phyloP scores from a whole-genome alignment of 1,140 invertebrate species.

The Agrilus planipennis region DNA sequence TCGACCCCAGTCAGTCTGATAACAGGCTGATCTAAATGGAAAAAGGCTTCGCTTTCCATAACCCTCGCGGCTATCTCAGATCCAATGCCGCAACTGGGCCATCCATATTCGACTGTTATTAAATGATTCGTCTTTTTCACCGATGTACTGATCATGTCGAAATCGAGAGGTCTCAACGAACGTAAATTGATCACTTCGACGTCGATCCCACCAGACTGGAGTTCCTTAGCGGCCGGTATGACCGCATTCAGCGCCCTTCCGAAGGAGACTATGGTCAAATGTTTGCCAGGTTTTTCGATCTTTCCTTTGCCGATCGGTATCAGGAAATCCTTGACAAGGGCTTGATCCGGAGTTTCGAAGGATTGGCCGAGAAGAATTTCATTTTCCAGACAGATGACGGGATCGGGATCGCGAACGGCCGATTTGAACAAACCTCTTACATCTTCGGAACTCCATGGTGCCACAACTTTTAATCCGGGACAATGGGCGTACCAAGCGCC shows the following conservation, averaged over 20 bases:
- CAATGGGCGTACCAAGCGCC: slow-evolving; percentile 57
- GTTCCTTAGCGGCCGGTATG: slow-evolving; percentile 52
- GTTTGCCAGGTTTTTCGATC: slow-evolving; percentile 53
- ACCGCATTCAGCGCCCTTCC: slow-evolving; percentile 40
- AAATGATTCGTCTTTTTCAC: slow-evolving; percentile 60
- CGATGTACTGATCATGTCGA: slow-evolving; percentile 50
- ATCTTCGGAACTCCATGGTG: slow-evolving; percentile 59
- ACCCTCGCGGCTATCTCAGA: slow-evolving; percentile 53
- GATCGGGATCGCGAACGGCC: slow-evolving; percentile 55
- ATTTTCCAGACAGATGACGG: slow-evolving; percentile 60
- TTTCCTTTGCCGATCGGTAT: slow-evolving; percentile 69
- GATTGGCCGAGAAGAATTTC: slow-evolving; percentile 55
- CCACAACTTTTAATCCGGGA: slow-evolving; percentile 63
- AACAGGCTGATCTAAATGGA: slow-evolving; percentile 58
- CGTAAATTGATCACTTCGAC: slow-evolving; percentile 64
- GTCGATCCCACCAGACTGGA: slow-evolving; percentile 43
- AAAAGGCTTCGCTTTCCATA: slow-evolving; percentile 50
- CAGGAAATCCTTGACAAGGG: slow-evolving; percentile 50
- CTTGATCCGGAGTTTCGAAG: slow-evolving; percentile 38
- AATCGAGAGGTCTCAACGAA: slow-evolving; percentile 51
- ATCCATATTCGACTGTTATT: slow-evolving; percentile 59
- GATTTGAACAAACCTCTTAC: slow-evolving; percentile 53
- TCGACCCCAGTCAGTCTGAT: slow-evolving; percentile 55
- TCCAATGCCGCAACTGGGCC: slow-evolving; percentile 57
- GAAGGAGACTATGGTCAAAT: slow-evolving; percentile 52